These are phyloP conservation scores for Pammene fasciana DNA, from an alignment of 2,888 invertebrate genomes.

Conservation along the genomic window DNA sequence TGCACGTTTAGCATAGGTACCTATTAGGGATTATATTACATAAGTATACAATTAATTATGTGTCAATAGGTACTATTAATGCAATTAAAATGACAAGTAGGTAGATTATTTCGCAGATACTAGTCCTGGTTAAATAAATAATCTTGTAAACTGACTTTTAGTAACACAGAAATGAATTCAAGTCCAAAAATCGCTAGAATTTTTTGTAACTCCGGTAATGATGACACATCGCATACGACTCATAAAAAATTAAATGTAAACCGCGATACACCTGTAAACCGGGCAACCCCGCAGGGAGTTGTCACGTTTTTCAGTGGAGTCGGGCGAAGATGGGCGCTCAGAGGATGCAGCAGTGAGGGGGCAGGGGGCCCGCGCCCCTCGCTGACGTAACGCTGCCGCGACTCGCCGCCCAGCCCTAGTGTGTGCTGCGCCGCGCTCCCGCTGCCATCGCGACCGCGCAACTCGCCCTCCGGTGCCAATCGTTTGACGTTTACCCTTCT, in stretches of 20 bases:
- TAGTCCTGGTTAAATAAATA: too few relatives aligned
- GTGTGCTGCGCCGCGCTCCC: slow-evolving; percentile 79
- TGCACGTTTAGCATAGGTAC: too few relatives aligned
- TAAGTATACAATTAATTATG: too few relatives aligned
- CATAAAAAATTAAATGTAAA: neutral
- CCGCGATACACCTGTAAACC: neutral
- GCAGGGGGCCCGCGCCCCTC: slow-evolving; percentile 64
- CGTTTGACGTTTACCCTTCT: slow-evolving; percentile 76
- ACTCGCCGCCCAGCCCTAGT: slow-evolving; percentile 77
- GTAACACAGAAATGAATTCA: too few relatives aligned
- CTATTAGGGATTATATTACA: too few relatives aligned
- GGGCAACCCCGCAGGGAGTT: slow-evolving; percentile 61
- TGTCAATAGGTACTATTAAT: too few relatives aligned
- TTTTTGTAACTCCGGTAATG: too few relatives aligned
- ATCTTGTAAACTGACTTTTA: too few relatives aligned
- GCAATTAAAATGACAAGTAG: too few relatives aligned
- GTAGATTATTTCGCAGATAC: too few relatives aligned
- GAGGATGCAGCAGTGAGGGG: slow-evolving; percentile 80
- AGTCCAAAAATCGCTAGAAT: too few relatives aligned
- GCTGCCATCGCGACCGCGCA: slow-evolving; percentile 63
- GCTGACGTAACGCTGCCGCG: slow-evolving; percentile 82
- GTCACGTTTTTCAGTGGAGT: slow-evolving; percentile 75
- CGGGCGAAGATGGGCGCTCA: slow-evolving; percentile 72
- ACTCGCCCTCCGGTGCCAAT: slow-evolving; percentile 76
- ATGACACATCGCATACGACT: too few relatives aligned